Evolutionary conservation across 2,113 vertebrate species (phyloP).

Genomic region (Nycticorax nycticorax): DNA sequence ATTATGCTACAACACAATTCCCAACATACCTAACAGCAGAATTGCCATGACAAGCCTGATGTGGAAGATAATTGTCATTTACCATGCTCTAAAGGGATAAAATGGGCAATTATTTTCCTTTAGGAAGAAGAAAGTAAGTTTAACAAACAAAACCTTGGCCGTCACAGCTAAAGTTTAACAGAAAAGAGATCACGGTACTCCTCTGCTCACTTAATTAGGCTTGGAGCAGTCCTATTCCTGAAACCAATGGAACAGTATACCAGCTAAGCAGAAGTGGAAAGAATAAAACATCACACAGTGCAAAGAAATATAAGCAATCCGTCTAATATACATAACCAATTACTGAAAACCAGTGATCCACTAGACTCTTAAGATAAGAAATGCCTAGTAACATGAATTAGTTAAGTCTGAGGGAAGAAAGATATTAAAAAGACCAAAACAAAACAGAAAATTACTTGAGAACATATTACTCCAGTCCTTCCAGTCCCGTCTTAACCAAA

Average conservation of each 20-base stretch:
- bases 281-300: not conserved
- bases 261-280: not conserved
- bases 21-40: not conserved
- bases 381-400: not conserved
- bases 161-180: not conserved
- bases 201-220: not conserved
- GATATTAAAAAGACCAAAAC: not conserved
- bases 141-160: not conserved
- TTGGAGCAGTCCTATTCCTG: not conserved
- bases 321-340: not conserved
- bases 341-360: not conserved
- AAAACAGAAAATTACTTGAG: not conserved
- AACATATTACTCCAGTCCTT: not conserved
- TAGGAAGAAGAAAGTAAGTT: not conserved
- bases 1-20: not conserved
- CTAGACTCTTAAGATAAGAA: not conserved
- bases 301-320: not conserved
- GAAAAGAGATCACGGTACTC: not conserved
- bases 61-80: not conserved
- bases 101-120: not conserved
- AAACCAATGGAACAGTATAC: not conserved
- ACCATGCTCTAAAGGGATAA: not conserved
- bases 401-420: accelerated
- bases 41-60: not conserved
- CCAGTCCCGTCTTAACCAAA: not conserved